Conservation (phyloP, 2,797 vertebrate genomes). For the Streptopelia turtur region DNA sequence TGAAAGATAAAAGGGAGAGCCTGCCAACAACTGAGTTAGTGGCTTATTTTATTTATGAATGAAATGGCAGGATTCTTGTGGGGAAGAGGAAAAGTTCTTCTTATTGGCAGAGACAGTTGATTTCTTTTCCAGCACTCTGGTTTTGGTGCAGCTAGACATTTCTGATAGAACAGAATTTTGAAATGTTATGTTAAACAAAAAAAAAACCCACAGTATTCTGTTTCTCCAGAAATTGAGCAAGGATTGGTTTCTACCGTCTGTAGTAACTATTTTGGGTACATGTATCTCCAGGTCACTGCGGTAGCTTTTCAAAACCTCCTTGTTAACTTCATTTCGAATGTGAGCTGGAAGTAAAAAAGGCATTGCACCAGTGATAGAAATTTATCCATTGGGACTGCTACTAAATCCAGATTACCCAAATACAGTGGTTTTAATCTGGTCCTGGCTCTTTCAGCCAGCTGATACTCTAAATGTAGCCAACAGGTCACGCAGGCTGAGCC, state of each 20-base stretch:
- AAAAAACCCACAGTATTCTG: background rate
- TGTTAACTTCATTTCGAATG: background rate
- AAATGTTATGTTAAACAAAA: background rate
- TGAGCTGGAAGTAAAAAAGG: background rate
- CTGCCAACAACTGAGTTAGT: constrained; percentile 56
- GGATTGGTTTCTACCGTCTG: background rate
- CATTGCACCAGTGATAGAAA: background rate
- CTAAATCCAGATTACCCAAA: background rate
- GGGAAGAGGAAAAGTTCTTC: constrained; percentile 7
- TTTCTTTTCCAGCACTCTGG: background rate
- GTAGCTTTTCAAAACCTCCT: background rate
- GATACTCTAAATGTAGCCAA: background rate
- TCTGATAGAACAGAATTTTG: background rate
- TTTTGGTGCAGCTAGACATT: constrained; percentile 3
- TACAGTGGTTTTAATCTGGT: background rate
- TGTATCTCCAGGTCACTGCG: background rate
- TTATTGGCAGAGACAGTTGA: constrained; percentile 25
- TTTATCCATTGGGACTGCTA: background rate
- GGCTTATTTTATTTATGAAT: constrained; percentile 73
- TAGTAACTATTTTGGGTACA: background rate
- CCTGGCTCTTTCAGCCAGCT: background rate
- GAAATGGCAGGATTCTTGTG: constrained; percentile 53
- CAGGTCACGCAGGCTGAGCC: background rate
- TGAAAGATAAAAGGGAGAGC: constrained; percentile 67
- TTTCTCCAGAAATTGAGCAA: background rate